Conservation (phyloP, 2,113 vertebrate genomes). For the Ciconia boyciana region DNA sequence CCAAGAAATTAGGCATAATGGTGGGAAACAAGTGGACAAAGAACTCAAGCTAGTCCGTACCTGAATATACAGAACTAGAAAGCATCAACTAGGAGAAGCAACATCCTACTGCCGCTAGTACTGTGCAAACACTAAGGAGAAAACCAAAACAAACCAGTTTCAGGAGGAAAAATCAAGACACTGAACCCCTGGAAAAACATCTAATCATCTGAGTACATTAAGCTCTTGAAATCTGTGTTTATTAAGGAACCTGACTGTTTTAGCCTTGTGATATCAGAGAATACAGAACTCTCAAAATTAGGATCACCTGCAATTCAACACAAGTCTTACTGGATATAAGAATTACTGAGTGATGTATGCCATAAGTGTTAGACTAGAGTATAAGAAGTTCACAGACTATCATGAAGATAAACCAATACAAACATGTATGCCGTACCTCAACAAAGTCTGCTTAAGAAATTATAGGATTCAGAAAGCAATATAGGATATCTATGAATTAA, state of each 20-base stretch:
- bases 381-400: neutral
- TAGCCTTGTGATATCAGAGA: neutral
- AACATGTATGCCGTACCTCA: neutral
- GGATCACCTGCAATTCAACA: neutral
- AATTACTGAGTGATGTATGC: neutral
- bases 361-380: neutral
- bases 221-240: neutral
- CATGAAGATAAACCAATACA: neutral
- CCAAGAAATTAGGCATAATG: neutral
- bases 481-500: neutral
- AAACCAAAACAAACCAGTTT: neutral
- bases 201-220: neutral
- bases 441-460: neutral
- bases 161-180: neutral
- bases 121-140: neutral
- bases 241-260: neutral
- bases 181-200: neutral
- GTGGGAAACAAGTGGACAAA: neutral
- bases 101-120: neutral
- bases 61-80: neutral
- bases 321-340: neutral
- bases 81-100: neutral
- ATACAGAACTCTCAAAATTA: neutral
- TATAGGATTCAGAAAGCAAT: neutral
- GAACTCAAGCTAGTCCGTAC: neutral